A percentile compares a stretch with the other conserved stretches of the same genome.
Evolutionary conservation across 2,113 vertebrate genomes (phyloP).

Genomic region (Phrynosoma blainvillii): DNA sequence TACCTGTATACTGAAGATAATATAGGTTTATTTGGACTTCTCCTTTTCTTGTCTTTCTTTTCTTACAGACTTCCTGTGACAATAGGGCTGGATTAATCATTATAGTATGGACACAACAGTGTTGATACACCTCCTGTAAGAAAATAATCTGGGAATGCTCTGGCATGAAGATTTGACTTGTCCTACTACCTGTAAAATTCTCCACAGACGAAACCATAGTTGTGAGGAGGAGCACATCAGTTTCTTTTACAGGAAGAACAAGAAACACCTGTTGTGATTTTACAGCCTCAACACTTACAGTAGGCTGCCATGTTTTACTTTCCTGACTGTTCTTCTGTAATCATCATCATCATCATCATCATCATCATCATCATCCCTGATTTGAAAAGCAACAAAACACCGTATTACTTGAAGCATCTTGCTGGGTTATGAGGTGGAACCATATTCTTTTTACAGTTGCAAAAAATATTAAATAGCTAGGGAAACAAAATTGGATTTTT

Average conservation of each 20-base stretch:
- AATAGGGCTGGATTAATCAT: slow-evolving; percentile 24
- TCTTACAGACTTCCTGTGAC: slow-evolving; percentile 17
- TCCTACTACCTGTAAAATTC: not conserved
- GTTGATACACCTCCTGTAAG: not conserved
- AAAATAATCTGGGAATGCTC: not conserved
- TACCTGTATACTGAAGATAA: not conserved
- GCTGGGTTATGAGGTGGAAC: not conserved
- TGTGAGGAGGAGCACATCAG: not conserved
- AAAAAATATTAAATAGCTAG: not conserved
- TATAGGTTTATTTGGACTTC: slow-evolving; percentile 18
- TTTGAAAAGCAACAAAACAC: not conserved
- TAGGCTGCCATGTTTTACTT: not conserved
- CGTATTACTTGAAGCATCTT: not conserved
- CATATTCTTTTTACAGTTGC: not conserved
- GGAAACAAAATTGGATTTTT: not conserved
- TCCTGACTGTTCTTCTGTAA: not conserved
- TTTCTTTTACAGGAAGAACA: slow-evolving; percentile 4
- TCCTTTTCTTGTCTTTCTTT: not conserved
- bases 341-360: not conserved
- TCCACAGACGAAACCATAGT: not conserved
- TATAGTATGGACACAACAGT: not conserved
- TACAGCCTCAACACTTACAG: not conserved
- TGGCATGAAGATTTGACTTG: not conserved
- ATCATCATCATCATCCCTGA: not conserved
- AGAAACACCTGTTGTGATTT: not conserved